Evolutionary conservation across 2,888 invertebrate species (phyloP), one percentile per base, ranked within the genome.

Genomic region (Andrena flavipes): DNA sequence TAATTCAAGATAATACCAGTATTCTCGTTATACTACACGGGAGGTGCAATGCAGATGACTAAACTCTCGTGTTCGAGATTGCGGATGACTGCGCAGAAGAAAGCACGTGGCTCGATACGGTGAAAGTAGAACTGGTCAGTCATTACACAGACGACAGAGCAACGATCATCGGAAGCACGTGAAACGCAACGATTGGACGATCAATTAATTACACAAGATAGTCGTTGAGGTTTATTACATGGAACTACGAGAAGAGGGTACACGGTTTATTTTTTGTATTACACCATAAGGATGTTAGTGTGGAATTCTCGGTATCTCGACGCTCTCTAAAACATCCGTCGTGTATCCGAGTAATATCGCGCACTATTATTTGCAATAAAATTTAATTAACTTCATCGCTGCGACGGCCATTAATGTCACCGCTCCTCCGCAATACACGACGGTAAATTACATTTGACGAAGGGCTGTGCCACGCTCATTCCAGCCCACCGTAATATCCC

Each of bases 281-380:
- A 72, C 82, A 63, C 2, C 16, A 0, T 63, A 35, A 49, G 29
- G 23, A n/a, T 6, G 7, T 8, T 23, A 8, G 42, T 35, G 2
- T 35, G 60, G 62, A 51, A 72, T 69, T 63, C 60, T 59, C 68
- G 30, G 35, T 16, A 26, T 48, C 6, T n/a, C 48, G 20, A 30
- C 1, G 51, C 10, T 48, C 20, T 63, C 79, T 72, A 26, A 77
- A 87, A 74, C 65, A 59, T 64, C 68, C 62, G 6, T 16, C 48
- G 48, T 72, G 67, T 63, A 56, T 76, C 72, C 49, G 33, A 16
- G 72, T 77, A 79, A 88, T 87, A 84, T 84, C 30, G 65, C 80
- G 80, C 82, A 84, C 89, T 90, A 88, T 88, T 88, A 90, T 88
- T 88, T 82, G 82, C 80, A 87, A 88, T 85, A 82, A 90, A 91